Percentiles rank a stretch among this genome's conserved stretches.
These are phyloP conservation scores for Thamnophis sirtalis DNA, from an alignment of 2,113 vertebrate species.

Conservation along the genomic window DNA sequence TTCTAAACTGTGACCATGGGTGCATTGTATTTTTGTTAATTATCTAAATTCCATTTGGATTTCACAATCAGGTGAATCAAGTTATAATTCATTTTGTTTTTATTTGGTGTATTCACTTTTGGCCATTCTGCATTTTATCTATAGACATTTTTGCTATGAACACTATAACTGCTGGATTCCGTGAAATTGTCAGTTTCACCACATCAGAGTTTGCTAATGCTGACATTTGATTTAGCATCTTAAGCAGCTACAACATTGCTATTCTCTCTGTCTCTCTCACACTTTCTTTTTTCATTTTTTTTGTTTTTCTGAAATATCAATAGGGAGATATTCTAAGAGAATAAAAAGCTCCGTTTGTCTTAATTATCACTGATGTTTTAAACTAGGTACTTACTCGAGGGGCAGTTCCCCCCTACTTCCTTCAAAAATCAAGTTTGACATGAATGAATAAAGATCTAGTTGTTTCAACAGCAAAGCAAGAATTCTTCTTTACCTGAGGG, in stretches of 20 bases:
- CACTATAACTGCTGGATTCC: slow-evolving; percentile 33
- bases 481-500: slow-evolving; percentile 50
- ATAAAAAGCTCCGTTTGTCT: slow-evolving; percentile 69
- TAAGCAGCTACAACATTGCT: slow-evolving; percentile 42
- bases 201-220: slow-evolving; percentile 40
- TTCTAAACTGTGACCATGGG: neutral
- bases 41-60: slow-evolving; percentile 15
- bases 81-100: slow-evolving; percentile 36
- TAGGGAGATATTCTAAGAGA: slow-evolving; percentile 66
- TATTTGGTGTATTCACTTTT: slow-evolving; percentile 34
- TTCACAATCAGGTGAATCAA: slow-evolving; percentile 20
- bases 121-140: slow-evolving; percentile 38
- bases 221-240: slow-evolving; percentile 59
- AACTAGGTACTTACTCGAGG: slow-evolving; percentile 56
- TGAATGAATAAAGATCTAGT: slow-evolving; percentile 56
- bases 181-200: slow-evolving; percentile 45
- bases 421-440: slow-evolving; percentile 59
- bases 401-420: slow-evolving; percentile 45
- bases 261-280: neutral
- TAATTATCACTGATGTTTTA: slow-evolving; percentile 72
- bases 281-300: neutral
- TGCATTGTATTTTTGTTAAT: neutral
- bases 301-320: slow-evolving; percentile 55
- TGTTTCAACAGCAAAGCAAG: slow-evolving; percentile 20
- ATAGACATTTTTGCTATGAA: slow-evolving; percentile 13